Base-by-base conservation (phyloP, 2,113 vertebrate species). In the Pelvicachromis taeniatus region DNA sequence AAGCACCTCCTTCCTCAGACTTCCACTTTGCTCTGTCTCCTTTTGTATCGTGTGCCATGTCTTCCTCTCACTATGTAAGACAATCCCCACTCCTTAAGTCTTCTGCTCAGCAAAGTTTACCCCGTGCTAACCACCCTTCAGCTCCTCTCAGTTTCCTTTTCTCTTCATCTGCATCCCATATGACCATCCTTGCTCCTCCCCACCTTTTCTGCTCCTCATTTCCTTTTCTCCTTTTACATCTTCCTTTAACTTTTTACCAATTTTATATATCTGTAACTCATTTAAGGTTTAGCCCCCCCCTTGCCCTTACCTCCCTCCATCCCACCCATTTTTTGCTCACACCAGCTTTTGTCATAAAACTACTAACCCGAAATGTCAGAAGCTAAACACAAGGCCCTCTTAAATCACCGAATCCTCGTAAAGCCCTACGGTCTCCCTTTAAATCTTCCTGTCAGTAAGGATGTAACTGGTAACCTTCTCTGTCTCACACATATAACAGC, bases 261-360 rank as follows among this genome's bases (percentile, higher is more conserved):
- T 10, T 31, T 50, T 50, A 75, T 75, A 23, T 16, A 45, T 70
- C 14, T 26, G 21, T 50, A 50, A 75, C 45, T n/a, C 19, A 6
- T 50, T 75, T 31, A 75, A 26, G 23, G 42, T 70, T 2, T 21
- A 12, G 0, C 5, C 2, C 17, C 3, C 55, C 9, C 2, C 10
- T 33, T 54, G 19, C 38, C 63, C 70, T 53, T 78, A 14, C 31
- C 14, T 73, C 55, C 59, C 3, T 53, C 70, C 58, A 26, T 70
- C 23, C 10, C 12, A 48, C 65, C 35, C 29, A 55, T 83, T 50
- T 77, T 77, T 17, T 9, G 12, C 77, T 87, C 29, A 17, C 61
- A 87, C 17, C 58, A 79, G 54, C 70, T 80, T 91, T 79, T 63
- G 55, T 48, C 78, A 26, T 94, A 83, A 92, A 91, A 90, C 23